Evolutionary conservation across 1,140 invertebrate genomes (phyloP), one percentile per base, ranked within the genome.

Genomic region (Lysiphlebus fabarum): DNA sequence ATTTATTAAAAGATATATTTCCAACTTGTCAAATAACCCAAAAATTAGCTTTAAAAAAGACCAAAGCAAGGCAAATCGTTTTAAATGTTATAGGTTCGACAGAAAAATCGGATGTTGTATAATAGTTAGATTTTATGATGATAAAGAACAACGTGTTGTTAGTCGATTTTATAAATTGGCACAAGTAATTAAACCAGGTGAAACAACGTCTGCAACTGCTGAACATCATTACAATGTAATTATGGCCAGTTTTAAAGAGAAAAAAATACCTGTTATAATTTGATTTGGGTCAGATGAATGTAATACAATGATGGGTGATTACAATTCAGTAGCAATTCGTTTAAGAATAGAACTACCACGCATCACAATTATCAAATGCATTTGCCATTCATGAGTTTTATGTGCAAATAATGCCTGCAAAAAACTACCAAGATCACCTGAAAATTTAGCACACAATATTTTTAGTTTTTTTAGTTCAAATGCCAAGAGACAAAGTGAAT

Each of bases 271-370:
- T 8, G 53, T 69, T 66, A 57, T 76, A 1, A 70, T 75, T 55
- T 72, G 74, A 7, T 79, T 77, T 63, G 75, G 53, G 36, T 71
- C 68, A 4, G 76, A 79, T 65, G 72, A 72, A 0, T 70, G 68
- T 45, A 77, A 70, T 60, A 64, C 62, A 2, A 77, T 75, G 76
- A 71, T 77, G 65, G 76, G 75, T 7, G 45, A 17, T 7, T 12
- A 68, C 26, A 74, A 77, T 60, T 76, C 71, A 7, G 68, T 75
- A 9, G 62, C 66, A n/a, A 62, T 37, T 42, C 33, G 70, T 54
- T 37, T 65, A 5, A 38, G 26, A 8, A 11, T 33, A 12, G 9
- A 45, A 2, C 60, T 53, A 36, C 58, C 58, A 0, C 50, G 53
- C 5, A 54, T 65, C 6, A 26, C 37, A 11, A 51, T 65, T 6